These are phyloP conservation scores for Cynocephalus volans DNA, from an alignment of 2,113 vertebrate species.

Conservation along the genomic window DNA sequence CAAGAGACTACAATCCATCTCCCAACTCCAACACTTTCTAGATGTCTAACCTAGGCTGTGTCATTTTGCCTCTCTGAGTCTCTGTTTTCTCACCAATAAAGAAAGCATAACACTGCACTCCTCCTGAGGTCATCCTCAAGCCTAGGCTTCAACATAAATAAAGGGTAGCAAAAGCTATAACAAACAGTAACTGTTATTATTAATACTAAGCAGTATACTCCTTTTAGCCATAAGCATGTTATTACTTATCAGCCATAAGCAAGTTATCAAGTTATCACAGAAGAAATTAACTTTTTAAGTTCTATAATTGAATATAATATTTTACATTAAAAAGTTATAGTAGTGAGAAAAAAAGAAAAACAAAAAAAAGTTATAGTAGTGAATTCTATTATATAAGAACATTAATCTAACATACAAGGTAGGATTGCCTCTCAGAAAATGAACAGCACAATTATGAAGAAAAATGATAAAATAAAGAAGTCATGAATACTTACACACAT, in stretches of 20 bases:
- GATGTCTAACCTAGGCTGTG: too few relatives aligned
- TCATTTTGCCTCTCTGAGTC: not conserved
- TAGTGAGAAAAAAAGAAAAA: not conserved
- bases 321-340: not conserved
- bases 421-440: not conserved
- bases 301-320: not conserved
- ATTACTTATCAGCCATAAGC: not conserved
- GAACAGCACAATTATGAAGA: not conserved
- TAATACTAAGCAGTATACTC: not conserved
- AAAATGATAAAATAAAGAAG: not conserved
- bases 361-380: not conserved
- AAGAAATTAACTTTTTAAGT: slow-evolving; percentile 4
- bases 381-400: not conserved
- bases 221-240: not conserved
- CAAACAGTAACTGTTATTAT: not conserved
- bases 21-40: not conserved
- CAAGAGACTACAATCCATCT: not conserved
- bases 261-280: not conserved
- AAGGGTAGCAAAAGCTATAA: not conserved
- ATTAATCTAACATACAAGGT: not conserved
- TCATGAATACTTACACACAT: not conserved
- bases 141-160: not conserved
- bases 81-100: not conserved
- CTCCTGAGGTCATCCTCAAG: not conserved
- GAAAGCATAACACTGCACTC: not conserved